Conservation (phyloP, 2,797 vertebrate species). For the Enteromius paludinosus region DNA sequence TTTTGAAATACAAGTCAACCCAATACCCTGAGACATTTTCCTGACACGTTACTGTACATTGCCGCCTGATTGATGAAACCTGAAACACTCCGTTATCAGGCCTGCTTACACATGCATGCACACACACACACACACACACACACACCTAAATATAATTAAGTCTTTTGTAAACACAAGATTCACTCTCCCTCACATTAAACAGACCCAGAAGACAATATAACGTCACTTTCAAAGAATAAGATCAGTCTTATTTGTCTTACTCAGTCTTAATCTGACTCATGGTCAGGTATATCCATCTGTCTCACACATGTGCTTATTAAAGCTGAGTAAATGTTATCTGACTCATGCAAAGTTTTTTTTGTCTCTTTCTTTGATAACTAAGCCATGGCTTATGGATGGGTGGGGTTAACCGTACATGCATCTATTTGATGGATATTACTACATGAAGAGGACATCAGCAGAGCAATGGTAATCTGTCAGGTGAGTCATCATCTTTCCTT, state of each 20-base stretch:
- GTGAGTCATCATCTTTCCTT: slow-evolving; percentile 16
- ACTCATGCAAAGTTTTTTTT: not conserved
- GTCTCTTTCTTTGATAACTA: slow-evolving; percentile 13
- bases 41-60: not conserved
- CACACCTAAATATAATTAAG: not conserved
- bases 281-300: not conserved
- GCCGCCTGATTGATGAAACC: not conserved
- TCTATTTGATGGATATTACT: not conserved
- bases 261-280: not conserved
- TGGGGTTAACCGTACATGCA: not conserved
- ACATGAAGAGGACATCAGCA: not conserved
- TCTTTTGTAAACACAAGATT: slow-evolving; percentile 7
- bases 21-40: not conserved
- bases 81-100: not conserved
- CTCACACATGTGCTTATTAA: not conserved
- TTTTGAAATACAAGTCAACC: not conserved
- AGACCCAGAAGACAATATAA: not conserved
- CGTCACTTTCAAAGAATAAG: not conserved
- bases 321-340: slow-evolving; percentile 1
- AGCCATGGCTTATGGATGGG: not conserved
- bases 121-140: slow-evolving; percentile 2
- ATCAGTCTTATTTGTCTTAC: not conserved
- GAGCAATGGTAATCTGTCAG: not conserved
- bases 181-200: not conserved
- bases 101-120: slow-evolving; percentile 6